Conservation (phyloP, 2,797 vertebrate genomes). For the Rhinichthys osculus region DNA sequence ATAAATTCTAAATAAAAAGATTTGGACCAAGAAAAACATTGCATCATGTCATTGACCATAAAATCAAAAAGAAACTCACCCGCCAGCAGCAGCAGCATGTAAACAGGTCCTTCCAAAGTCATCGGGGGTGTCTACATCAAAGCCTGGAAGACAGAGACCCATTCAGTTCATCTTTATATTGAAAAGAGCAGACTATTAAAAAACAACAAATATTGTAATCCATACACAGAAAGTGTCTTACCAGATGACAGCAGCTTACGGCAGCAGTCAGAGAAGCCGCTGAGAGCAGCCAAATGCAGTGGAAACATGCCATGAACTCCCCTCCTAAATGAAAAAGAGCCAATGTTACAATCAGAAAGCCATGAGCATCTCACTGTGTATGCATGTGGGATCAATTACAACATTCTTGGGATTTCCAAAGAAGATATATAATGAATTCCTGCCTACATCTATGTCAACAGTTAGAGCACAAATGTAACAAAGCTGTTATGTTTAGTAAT, state of each 20-base stretch:
- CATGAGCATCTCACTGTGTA: background rate
- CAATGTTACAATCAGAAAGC: conserved; percentile 1
- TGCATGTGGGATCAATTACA: background rate
- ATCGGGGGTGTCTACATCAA: conserved; percentile 96
- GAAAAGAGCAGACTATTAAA: background rate
- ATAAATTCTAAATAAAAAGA: background rate
- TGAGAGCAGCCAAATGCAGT: conserved; percentile 97
- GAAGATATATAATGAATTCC: background rate
- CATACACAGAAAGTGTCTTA: conserved; percentile 65
- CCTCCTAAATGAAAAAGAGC: conserved; percentile 77
- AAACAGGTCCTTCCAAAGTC: conserved; percentile 99
- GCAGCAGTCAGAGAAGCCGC: conserved; percentile 98
- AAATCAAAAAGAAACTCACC: conserved; percentile 78
- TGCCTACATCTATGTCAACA: background rate
- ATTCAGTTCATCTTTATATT: background rate
- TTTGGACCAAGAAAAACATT: background rate
- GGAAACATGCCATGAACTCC: conserved; percentile 98
- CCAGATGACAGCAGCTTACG: conserved; percentile 97
- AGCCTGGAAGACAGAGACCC: conserved; percentile 76
- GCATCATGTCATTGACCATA: background rate
- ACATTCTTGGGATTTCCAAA: background rate
- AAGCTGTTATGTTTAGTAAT: conserved; percentile 8
- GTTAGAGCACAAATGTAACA: background rate
- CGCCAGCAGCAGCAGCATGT: conserved; percentile 97
- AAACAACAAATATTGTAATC: background rate